These are phyloP conservation scores for Parus major DNA, from an alignment of 2,113 vertebrate genomes.

Conservation along the genomic window DNA sequence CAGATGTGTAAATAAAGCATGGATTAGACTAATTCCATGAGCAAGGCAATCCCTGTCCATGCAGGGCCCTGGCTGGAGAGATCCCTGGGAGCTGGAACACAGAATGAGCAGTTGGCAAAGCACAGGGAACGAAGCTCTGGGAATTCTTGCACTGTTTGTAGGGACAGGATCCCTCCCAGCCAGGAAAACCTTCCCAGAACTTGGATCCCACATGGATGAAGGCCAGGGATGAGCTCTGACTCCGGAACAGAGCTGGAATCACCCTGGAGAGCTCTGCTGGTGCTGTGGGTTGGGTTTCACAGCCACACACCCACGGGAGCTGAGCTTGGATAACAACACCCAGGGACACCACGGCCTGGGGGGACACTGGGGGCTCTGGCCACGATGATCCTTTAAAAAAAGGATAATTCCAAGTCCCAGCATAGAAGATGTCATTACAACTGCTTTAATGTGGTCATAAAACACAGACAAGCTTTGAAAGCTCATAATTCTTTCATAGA, in stretches of 20 bases:
- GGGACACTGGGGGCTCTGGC: neutral
- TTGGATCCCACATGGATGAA: fast-evolving
- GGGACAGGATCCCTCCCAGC: neutral
- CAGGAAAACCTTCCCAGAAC: neutral
- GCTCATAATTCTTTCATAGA: conserved; percentile 47
- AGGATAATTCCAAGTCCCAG: neutral
- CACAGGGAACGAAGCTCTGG: neutral
- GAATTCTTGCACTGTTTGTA: no score
- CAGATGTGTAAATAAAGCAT: neutral
- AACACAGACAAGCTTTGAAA: conserved; percentile 7
- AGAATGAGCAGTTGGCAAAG: neutral
- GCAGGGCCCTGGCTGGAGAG: neutral
- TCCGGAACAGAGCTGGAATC: fast-evolving
- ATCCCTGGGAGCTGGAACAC: neutral
- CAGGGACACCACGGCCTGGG: neutral
- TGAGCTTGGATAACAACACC: neutral
- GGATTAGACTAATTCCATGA: neutral
- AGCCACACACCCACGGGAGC: neutral
- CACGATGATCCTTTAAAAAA: neutral
- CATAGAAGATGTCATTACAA: neutral
- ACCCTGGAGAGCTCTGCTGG: fast-evolving
- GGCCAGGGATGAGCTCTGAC: neutral
- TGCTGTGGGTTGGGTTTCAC: neutral
- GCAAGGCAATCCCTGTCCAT: neutral
- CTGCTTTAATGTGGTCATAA: conserved; percentile 4